A percentile compares a stretch with the other conserved stretches of the same genome.
Evolutionary conservation across 2,113 vertebrate species (phyloP).

Genomic region (Trinectes maculatus): DNA sequence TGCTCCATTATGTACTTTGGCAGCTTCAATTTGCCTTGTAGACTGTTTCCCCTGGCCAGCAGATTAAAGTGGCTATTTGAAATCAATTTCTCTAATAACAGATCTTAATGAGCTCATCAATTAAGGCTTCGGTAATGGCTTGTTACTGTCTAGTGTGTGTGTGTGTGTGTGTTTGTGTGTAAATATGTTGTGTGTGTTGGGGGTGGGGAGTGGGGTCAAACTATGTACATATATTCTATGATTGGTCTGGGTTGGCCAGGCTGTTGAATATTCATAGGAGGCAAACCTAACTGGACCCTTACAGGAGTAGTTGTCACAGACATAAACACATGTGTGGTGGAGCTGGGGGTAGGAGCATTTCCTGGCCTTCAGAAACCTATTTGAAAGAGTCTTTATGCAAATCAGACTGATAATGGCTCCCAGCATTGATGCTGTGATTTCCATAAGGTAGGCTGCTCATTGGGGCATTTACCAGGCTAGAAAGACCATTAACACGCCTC

Average conservation of each 20-base stretch:
- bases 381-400: conserved; percentile 85
- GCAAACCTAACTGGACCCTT: conserved; percentile 64
- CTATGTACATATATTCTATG: conserved; percentile 49
- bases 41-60: conserved; percentile 83
- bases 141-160: conserved; percentile 81
- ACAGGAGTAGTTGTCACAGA: conserved; percentile 72
- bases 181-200: conserved; percentile 51
- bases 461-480: conserved; percentile 84
- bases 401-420: conserved; percentile 90
- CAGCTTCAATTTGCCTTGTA: conserved; percentile 86
- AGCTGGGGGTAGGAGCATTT: conserved; percentile 40
- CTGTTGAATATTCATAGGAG: conserved; percentile 83
- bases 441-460: conserved; percentile 88
- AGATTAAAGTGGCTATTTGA: conserved; percentile 99
- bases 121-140: conserved; percentile 98
- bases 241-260: conserved; percentile 40
- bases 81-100: conserved; percentile 99
- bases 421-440: conserved; percentile 83
- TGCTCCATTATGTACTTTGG: conserved; percentile 99
- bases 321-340: conserved; percentile 35
- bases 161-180: conserved; percentile 28
- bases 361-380: conserved; percentile 65
- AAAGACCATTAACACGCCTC: conserved; percentile 84
- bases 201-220: conserved; percentile 46
- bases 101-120: conserved; percentile 99